A percentile compares a stretch with the other conserved stretches of the same genome.
These are phyloP conservation scores for Orbicella faveolata DNA, from an alignment of 64 coral and sea anemone genomes.

Conservation along the genomic window DNA sequence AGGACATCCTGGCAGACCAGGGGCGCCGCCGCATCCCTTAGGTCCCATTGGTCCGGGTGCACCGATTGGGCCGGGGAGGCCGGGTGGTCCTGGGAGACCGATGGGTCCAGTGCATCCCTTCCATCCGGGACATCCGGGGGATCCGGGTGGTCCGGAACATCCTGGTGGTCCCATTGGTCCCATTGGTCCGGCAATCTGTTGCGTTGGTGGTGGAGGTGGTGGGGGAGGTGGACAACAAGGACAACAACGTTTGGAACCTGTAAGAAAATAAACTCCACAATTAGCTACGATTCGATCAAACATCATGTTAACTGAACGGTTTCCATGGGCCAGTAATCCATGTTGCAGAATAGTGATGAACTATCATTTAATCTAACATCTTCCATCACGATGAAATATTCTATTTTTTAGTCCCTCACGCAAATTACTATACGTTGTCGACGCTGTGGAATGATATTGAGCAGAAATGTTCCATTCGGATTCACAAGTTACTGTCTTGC, in stretches of 20 bases:
- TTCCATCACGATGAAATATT: too few relatives aligned
- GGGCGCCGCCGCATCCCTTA: constrained; percentile 62
- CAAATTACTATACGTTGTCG: too few relatives aligned
- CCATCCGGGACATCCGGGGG: constrained; percentile 39
- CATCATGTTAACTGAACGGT: background rate
- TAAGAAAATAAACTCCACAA: background rate
- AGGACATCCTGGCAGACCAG: constrained; percentile 78
- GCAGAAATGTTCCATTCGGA: too few relatives aligned
- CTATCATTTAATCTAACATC: too few relatives aligned
- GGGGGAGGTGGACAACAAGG: constrained; percentile 43
- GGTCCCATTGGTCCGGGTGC: constrained; percentile 73
- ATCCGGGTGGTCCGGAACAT: constrained; percentile 31
- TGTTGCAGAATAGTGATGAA: too few relatives aligned
- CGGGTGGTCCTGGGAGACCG: constrained; percentile 58
- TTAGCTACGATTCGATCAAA: background rate
- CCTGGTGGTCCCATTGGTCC: constrained; percentile 34
- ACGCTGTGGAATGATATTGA: too few relatives aligned
- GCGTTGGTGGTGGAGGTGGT: constrained; percentile 26
- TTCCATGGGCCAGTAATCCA: background rate
- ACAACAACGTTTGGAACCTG: constrained; percentile 21
- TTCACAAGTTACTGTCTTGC: too few relatives aligned
- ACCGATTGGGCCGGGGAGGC: constrained; percentile 34
- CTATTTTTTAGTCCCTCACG: too few relatives aligned
- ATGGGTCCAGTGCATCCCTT: constrained; percentile 39
- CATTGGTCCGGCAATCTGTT: constrained; percentile 35